Evolutionary conservation across 2,888 invertebrate genomes (phyloP), one percentile per base, ranked within the genome.

Genomic region (Timema cristinae): DNA sequence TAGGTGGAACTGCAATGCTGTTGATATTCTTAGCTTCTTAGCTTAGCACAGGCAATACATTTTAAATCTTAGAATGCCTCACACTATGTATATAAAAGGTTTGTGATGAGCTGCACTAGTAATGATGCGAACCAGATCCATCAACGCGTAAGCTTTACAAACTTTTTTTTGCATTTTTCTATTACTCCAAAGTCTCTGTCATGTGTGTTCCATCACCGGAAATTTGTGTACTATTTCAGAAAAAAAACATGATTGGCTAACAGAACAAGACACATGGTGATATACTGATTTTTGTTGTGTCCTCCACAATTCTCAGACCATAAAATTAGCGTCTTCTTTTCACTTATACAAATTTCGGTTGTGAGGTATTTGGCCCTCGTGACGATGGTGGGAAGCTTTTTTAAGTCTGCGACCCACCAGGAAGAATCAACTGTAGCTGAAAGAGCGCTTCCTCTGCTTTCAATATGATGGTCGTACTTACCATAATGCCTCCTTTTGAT

Each of bases 271-370:
- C 7, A 63, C 2, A 63, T 63, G 10, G 47, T 5, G 10, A 63
- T 32, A 63, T 47, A 47, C 63, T 47, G 5, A 47, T 47, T 63
- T 13, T 63, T 63, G 7, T 63, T 61, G 13, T 63, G 47, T 47
- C 47, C 63, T 32, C 47, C 47, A 13, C 63, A 63, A 63, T 63
- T 63, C 0, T 8, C 47, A 13, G 63, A 63, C 63, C 63, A 63
- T 48, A 63, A 63, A 63, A 63, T 32, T 6, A 63, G 48, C 63
- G 16, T 63, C n/a, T n/a, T n/a, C 32, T 63, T 63, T 10, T 63
- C 48, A 11, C 48, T 16, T 32, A 48, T 7, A 32, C 47, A 32
- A 8, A 63, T 48, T 63, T 63, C 32, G 32, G 63, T 32, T 63
- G 63, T 47, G 6, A 63, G 11, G 47, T 63, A 63, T 63, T 8